Conservation (phyloP, 2,888 invertebrate genomes). For the Cynaeus angustus region DNA sequence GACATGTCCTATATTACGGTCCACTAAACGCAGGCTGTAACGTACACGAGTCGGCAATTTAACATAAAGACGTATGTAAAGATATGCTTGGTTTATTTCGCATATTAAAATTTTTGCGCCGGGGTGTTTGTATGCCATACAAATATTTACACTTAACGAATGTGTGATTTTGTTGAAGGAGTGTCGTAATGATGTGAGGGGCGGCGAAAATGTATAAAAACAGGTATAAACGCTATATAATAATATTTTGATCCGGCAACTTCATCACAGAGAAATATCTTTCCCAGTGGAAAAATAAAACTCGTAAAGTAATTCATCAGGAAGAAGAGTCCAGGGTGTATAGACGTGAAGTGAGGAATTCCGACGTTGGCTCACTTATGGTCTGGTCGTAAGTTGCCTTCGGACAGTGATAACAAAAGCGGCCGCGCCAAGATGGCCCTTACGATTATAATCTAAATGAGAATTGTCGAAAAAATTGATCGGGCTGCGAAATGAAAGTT, state of each 20-base stretch:
- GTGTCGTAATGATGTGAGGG: not conserved
- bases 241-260: conserved; percentile 60
- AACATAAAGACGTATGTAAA: not conserved
- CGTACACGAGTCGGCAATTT: not conserved
- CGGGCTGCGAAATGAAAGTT: conserved; percentile 22
- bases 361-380: conserved; percentile 33
- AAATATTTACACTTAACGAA: too few relatives aligned
- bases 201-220: conserved; percentile 32
- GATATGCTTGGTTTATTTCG: not conserved
- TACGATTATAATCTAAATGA: conserved; percentile 48
- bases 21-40: conserved; percentile 25
- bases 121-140: too few relatives aligned
- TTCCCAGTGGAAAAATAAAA: conserved; percentile 59
- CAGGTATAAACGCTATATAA: conserved; percentile 55
- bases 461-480: conserved; percentile 42
- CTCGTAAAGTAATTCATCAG: conserved; percentile 61
- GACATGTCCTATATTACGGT: conserved; percentile 22
- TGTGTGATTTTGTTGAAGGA: too few relatives aligned
- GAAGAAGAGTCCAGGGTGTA: conserved; percentile 39
- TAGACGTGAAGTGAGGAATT: conserved; percentile 43
- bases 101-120: too few relatives aligned
- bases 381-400: conserved; percentile 35
- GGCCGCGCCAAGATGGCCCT: conserved; percentile 42
- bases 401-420: conserved; percentile 41
- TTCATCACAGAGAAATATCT: conserved; percentile 61